Conservation (phyloP, 2,888 invertebrate species). For the Eulithis prunata region DNA sequence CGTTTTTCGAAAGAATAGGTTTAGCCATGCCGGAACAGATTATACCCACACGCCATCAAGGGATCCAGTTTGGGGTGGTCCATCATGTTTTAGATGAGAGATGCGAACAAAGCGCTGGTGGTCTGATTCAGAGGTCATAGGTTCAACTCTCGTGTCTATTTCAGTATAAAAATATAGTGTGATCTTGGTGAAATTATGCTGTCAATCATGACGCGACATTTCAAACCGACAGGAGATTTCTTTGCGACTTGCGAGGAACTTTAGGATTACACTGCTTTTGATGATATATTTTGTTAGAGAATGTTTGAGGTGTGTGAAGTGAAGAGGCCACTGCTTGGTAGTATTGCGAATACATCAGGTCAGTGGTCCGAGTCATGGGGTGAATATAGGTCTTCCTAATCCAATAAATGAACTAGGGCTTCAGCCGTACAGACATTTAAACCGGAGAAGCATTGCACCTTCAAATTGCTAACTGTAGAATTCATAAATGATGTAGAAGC, state of each 20-base stretch:
- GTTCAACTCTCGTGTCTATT: neutral
- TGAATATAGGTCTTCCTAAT: slow-evolving; percentile 60
- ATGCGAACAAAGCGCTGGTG: neutral
- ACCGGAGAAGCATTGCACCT: neutral
- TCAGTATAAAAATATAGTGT: neutral
- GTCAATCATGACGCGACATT: too few relatives aligned
- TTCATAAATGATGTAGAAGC: too few relatives aligned
- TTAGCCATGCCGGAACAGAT: slow-evolving; percentile 37
- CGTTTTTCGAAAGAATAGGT: neutral
- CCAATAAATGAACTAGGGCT: slow-evolving; percentile 61
- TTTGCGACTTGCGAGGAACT: too few relatives aligned
- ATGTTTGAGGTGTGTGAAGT: too few relatives aligned
- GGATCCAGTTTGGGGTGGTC: slow-evolving; percentile 36
- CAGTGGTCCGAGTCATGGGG: slow-evolving; percentile 43
- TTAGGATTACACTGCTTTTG: too few relatives aligned
- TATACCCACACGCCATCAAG: slow-evolving; percentile 27
- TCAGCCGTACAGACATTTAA: slow-evolving; percentile 43
- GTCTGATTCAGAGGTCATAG: neutral
- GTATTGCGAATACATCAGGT: slow-evolving; percentile 36
- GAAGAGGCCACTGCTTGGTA: neutral
- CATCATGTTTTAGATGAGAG: slow-evolving; percentile 8
- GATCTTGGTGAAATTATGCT: neutral
- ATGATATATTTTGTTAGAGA: too few relatives aligned
- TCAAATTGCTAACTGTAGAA: neutral
- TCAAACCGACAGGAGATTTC: too few relatives aligned